Conservation (phyloP, 2,797 vertebrate species). For the Centropyge bicolor region DNA sequence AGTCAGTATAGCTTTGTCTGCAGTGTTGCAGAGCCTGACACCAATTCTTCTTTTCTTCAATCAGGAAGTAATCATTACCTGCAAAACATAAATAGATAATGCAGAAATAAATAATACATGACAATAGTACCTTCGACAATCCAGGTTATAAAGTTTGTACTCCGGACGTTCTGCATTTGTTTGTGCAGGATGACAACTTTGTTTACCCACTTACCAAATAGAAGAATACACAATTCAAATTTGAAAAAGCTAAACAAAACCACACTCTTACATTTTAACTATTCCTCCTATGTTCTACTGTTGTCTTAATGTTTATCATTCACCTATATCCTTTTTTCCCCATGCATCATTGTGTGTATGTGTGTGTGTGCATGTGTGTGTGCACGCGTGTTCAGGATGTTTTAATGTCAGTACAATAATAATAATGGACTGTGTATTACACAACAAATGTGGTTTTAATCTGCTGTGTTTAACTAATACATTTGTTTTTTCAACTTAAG, state of each 20-base stretch:
- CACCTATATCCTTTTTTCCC: not conserved
- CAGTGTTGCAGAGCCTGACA: slow-evolving; percentile 70
- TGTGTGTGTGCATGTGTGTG: no score
- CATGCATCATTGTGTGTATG: no score
- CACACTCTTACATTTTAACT: no score
- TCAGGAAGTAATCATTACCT: not conserved
- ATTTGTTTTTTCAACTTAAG: not conserved
- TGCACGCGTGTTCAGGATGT: not conserved
- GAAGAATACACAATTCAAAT: not conserved
- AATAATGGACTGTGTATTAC: no score
- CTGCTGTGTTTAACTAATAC: not conserved
- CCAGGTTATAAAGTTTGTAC: not conserved
- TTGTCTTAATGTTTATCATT: not conserved
- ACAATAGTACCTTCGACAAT: not conserved
- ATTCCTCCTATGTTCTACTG: not conserved
- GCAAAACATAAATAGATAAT: slow-evolving; percentile 3
- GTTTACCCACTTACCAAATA: not conserved
- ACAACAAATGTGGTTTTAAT: not conserved
- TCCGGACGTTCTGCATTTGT: not conserved
- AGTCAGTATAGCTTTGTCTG: slow-evolving; percentile 22
- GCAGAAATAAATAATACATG: not conserved
- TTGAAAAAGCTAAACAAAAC: not conserved
- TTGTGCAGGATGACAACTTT: not conserved
- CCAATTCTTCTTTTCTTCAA: slow-evolving; percentile 29
- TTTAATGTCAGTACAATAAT: no score